Base-by-base conservation (phyloP, 2,888 invertebrate species). In the Caenorhabditis sp. region DNA sequence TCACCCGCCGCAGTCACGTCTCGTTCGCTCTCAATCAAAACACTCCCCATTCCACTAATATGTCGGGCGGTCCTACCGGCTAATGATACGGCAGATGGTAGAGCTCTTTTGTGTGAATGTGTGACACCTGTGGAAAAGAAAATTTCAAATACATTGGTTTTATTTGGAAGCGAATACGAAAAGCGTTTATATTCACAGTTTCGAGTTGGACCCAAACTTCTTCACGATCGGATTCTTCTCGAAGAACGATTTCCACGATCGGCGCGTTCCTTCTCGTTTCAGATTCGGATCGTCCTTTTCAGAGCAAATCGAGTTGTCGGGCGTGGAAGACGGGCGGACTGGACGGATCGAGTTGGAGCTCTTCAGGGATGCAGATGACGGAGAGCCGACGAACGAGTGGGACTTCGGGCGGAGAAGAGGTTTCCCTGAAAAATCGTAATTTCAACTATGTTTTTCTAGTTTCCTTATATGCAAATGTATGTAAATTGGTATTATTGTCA, bases 91-190 rank as follows among this genome's bases (percentile, higher is more conserved):
- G 13, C 66, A 66, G 56, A 66, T 66, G 66, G 56, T 48, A 4
- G 39, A 20, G 41, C 26, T n/a, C 20, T 39, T 13, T 24, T 24
- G n/a, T n/a, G n/a, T n/a, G n/a, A n/a, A 20, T 41, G 9, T 13
- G 41, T 66, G 66, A 66, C 66, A 66, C 66, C 66, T 66, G 66
- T 66, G n/a, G n/a, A n/a, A n/a, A n/a, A n/a, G n/a, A n/a, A n/a
- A n/a, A 27, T 56, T 56, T 41, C 26, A 41, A 56, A 52, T 32
- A 17, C 15, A 17, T 41, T 15, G 27, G 39, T 22, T 41, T 15
- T 15, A n/a, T 41, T 39, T 27, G 2, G 8, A 46, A 59, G n/a
- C 15, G 35, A 35, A n/a, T 5, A 24, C 15, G n/a, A 15, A 59
- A 37, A 27, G 24, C 35, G 41, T 41, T 17, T 30, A 59, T 46